Evolutionary conservation across 2,888 invertebrate species (phyloP), one percentile per base, ranked within the genome.

Genomic region (Eurytoma adleriae): DNA sequence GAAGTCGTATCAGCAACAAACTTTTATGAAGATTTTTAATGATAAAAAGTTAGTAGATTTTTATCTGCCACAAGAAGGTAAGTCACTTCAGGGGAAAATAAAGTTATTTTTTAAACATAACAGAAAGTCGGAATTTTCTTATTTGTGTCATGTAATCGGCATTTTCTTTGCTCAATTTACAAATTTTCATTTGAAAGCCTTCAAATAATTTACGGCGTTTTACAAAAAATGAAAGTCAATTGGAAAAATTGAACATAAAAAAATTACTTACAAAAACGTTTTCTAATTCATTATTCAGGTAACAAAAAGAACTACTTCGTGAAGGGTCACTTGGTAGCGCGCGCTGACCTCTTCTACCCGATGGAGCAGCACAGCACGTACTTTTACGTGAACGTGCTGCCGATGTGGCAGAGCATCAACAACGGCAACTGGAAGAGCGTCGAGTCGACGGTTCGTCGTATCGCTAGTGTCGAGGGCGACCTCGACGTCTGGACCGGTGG

Each of bases 311-410:
- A 83, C 78, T 88, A 85, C 79, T 84, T 93, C 61, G 87, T 92
- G 2, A 90, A 92, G 14, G 93, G 93, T 18, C 93, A 93, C 86
- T 85, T 93, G 67, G 90, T 92, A 0, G 92, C 93, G 3, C 93
- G 92, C 84, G 90, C 91, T 0, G 93, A 93, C 87, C 91, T 92
- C 82, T 91, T 93, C 72, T 93, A 91, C 85, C 91, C 89, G 18
- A 86, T 90, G 5, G 92, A 92, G 82, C 93, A 93, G 83, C 87
- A 89, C 13, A 91, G 91, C 7, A 92, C 92, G 7, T 93, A 92
- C 84, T 92, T 91, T 83, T 93, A 92, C 84, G 87, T 92, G 14
- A 93, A 93, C 85, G 91, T 88, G 0, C 92, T 92, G 0, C 93
- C 93, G 0, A 93, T 92, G 85, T 92, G 92, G 92, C 90, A 91